These are phyloP conservation scores for Gila robusta DNA, from an alignment of 2,797 vertebrate genomes.

Conservation along the genomic window DNA sequence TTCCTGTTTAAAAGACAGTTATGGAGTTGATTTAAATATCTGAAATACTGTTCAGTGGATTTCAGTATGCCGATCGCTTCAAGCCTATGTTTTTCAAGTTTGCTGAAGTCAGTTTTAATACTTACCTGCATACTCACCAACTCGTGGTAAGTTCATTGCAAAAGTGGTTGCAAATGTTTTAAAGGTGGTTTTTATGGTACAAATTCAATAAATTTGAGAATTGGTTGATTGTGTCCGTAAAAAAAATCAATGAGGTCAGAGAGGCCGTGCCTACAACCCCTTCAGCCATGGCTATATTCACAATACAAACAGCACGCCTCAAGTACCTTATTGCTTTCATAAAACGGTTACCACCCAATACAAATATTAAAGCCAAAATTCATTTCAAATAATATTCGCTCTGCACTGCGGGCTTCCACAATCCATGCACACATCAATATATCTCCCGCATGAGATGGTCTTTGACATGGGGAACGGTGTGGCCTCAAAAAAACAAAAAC, in stretches of 20 bases:
- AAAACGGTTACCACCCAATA: neutral
- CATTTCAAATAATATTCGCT: too few species aligned
- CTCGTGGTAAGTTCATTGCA: too few species aligned
- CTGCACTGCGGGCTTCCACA: too few species aligned
- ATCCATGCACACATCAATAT: too few species aligned
- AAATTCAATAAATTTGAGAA: neutral
- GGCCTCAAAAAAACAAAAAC: neutral
- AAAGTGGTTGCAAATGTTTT: neutral
- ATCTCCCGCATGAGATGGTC: too few species aligned
- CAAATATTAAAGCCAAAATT: neutral
- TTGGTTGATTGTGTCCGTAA: neutral
- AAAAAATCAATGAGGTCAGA: too few species aligned
- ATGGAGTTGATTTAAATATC: neutral
- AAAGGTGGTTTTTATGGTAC: neutral
- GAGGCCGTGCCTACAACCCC: too few species aligned
- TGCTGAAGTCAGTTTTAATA: too few species aligned
- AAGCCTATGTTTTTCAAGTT: too few species aligned
- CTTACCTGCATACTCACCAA: too few species aligned
- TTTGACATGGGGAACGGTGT: neutral
- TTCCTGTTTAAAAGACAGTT: neutral
- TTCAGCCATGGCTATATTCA: neutral
- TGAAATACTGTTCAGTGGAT: neutral
- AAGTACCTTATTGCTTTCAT: neutral
- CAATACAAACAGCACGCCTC: neutral
- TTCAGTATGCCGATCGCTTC: neutral